A percentile compares a stretch with the other conserved stretches of the same genome.
Conservation (phyloP, 2,888 invertebrate species). For the Hirtodrosophila trivittata region DNA sequence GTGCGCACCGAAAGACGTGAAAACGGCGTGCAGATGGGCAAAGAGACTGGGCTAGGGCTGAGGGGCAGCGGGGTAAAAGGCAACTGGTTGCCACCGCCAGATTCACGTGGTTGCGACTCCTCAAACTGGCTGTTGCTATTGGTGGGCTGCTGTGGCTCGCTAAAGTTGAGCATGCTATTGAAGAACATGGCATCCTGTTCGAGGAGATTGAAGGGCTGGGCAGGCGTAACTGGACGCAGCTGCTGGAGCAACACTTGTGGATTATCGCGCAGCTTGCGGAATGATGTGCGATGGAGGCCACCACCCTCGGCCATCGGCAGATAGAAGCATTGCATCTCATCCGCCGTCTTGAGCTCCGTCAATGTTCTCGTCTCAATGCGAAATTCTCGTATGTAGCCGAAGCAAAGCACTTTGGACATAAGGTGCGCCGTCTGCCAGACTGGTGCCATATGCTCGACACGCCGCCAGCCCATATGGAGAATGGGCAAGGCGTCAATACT, state of each 20-base stretch:
- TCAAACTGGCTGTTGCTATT: neutral
- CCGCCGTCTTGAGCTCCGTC: constrained; percentile 67
- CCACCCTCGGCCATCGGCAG: constrained; percentile 51
- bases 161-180: constrained; percentile 57
- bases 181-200: constrained; percentile 82
- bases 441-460: neutral
- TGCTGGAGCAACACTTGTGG: constrained; percentile 72
- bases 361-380: constrained; percentile 74
- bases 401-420: constrained; percentile 1
- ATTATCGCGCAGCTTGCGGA: constrained; percentile 69
- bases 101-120: constrained; percentile 5
- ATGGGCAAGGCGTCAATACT: constrained; percentile 22
- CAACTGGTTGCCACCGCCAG: constrained; percentile 22
- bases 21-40: neutral
- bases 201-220: constrained; percentile 71
- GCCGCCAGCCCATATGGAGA: constrained; percentile 8
- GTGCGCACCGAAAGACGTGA: constrained; percentile 7
- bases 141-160: constrained; percentile 3
- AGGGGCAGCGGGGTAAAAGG: neutral
- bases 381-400: constrained; percentile 68
- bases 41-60: neutral
- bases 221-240: constrained; percentile 58
- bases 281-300: constrained; percentile 72
- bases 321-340: constrained; percentile 72
- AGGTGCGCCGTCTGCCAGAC: neutral